Evolutionary conservation across 2,113 vertebrate species (phyloP).

Genomic region (Macheiramphus alcinus): DNA sequence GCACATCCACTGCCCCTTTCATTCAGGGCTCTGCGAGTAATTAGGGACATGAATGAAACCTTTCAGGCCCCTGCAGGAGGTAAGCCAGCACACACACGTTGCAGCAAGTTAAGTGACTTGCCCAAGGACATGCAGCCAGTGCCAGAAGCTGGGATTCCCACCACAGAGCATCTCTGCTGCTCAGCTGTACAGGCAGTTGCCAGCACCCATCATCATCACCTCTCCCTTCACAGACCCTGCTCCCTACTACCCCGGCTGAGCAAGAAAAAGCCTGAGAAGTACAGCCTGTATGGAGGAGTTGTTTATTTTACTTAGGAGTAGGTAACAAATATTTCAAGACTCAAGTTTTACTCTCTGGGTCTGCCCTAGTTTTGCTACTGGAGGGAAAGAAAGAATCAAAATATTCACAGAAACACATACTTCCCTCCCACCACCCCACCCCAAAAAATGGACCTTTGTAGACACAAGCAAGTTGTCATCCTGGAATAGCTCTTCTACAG

Average conservation of each 20-base stretch:
- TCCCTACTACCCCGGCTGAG: not conserved
- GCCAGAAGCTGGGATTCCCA: conserved; percentile 18
- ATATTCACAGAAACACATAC: not conserved
- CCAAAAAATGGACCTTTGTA: not conserved
- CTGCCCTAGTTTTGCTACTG: not conserved
- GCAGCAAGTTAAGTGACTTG: not conserved
- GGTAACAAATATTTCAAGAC: not conserved
- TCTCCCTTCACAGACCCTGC: not conserved
- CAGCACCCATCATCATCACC: not conserved
- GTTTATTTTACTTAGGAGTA: not conserved
- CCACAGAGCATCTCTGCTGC: not conserved
- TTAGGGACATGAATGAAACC: conserved; percentile 39
- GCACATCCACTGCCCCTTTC: conserved; percentile 16
- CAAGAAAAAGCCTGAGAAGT: not conserved
- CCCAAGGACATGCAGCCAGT: not conserved
- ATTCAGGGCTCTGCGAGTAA: not conserved
- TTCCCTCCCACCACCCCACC: too few species aligned
- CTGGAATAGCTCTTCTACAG: not conserved
- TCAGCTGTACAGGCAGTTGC: not conserved
- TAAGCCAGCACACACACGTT: not conserved
- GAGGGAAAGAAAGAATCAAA: not conserved
- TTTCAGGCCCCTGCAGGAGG: conserved; percentile 30
- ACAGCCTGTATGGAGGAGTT: not conserved
- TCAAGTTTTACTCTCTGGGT: not conserved
- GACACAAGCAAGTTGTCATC: not conserved